Base-by-base conservation (phyloP, 2,797 vertebrate genomes). In the Acestrorhynchus altus region DNA sequence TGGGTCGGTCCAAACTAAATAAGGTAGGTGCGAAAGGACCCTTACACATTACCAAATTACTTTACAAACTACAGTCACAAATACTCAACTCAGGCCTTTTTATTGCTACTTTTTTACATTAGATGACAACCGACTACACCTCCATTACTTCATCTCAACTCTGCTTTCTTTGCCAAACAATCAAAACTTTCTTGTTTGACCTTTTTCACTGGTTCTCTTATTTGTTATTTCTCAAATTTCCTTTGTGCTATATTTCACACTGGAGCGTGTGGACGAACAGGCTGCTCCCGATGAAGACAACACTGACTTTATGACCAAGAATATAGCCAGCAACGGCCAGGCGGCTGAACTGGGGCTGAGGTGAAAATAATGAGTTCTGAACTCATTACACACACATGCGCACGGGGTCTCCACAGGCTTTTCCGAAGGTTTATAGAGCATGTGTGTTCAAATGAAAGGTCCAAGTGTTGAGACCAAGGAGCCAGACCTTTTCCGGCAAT, bases 401-500 rank as follows among this genome's bases (percentile, higher is more conserved):
- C 59, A 49, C 73, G 63, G 13, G 10, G 49, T 67, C 77, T 52
- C 59, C 10, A 0, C 63, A 52, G 56, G 56, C 63, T 65, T 52
- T 64, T 69, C 57, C 54, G 26, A 0, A 15, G 6, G 26, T 10
- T 83, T 78, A 84, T 83, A 81, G 88, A 83, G 83, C 81, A 83
- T 78, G 70, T 28, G 77, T 40, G 81, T 72, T 87, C 74, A 80
- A 76, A 86, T 79, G 81, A 86, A 65, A 82, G 79, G 85, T 83
- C 61, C 57, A 31, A 80, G 81, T 72, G 80, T 84, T 70, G 83
- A 83, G 75, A 67, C 75, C 81, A 81, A 86, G 88, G n/a, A 42
- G 56, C 26, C 84, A 90, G 87, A 85, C 81, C 74, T 86, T 87
- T 84, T 81, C 78, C 70, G 31, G 59, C 77, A 65, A 73, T 72